Base-by-base conservation (phyloP, 1,140 invertebrate species). In the Mesaphorura yosii region DNA sequence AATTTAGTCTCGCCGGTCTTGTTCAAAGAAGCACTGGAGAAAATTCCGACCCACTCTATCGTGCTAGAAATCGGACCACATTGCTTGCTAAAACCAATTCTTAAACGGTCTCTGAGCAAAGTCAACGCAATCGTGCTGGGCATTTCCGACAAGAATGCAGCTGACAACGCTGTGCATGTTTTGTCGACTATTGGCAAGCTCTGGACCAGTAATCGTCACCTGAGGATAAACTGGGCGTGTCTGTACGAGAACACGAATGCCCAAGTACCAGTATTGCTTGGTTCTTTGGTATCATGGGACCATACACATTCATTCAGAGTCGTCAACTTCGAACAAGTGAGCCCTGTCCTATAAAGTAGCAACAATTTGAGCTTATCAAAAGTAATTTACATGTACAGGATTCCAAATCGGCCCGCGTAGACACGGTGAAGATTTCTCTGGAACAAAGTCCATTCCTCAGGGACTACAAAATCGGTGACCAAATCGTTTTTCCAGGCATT, bases 391-490 rank as follows among this genome's bases (percentile, higher is more conserved):
- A n/a, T n/a, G n/a, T n/a, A n/a, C n/a, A n/a, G n/a, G n/a, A n/a
- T n/a, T n/a, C n/a, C n/a, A n/a, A n/a, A n/a, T n/a, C n/a, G n/a
- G n/a, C n/a, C n/a, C n/a, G 40, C 6, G 40, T 19, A 19, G 17
- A 10, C 6, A 22, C 7, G 40, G 40, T 42, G 6, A 42, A 10
- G 6, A 19, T 42, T 42, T 42, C 40, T 10, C 68, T 92, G 3
- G 76, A 80, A 53, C 77, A 80, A 7, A 83, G 94, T 67, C 71
- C 80, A 34, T 92, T n/a, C n/a, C n/a, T 88, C 40, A 68, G 77
- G 28, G 93, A 91, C 19, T 93, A 98, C 67, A 78, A 77, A n/a
- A 95, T 98, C 65, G 93, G 97, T 72, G 93, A 91, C 12, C 77
- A 92, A 66, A 75, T 94, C 26, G 70, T 98, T 2, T 97, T 90